These are phyloP conservation scores for Nomada goodeniana DNA, from an alignment of 2,888 invertebrate species.

Conservation along the genomic window DNA sequence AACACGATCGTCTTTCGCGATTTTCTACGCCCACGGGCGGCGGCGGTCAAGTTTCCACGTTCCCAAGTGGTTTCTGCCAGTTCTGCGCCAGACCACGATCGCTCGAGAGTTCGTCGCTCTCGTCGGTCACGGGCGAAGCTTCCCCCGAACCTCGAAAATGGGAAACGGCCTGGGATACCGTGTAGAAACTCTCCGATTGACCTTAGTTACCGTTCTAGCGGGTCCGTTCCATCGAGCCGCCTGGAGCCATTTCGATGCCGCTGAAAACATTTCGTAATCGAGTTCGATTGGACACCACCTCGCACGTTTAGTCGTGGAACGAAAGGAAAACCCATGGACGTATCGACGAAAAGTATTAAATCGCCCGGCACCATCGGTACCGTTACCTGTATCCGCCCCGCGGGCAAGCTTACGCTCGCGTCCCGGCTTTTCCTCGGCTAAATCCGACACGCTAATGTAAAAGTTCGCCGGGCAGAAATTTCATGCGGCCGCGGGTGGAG, in stretches of 20 bases:
- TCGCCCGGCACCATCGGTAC: not conserved
- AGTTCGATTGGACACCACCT: too few species aligned
- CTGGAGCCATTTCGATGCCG: not conserved
- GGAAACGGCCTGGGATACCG: conserved; percentile 16
- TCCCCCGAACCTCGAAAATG: not conserved
- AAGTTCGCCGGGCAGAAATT: conserved; percentile 20
- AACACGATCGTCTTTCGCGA: not conserved
- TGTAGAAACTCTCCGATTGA: not conserved
- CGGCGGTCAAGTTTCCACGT: not conserved
- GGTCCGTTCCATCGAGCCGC: not conserved
- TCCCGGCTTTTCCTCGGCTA: conserved; percentile 18
- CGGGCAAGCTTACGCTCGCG: not conserved
- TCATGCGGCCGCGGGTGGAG: conserved; percentile 4
- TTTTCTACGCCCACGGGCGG: conserved; percentile 10
- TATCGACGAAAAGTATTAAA: conserved; percentile 6
- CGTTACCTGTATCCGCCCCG: conserved; percentile 17
- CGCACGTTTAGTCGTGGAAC: not conserved
- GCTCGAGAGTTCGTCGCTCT: not conserved
- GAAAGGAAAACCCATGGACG: not conserved
- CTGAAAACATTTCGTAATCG: too few species aligned
- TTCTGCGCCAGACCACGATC: not conserved
- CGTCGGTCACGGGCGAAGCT: not conserved
- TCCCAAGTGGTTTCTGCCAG: not conserved
- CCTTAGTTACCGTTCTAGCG: not conserved
- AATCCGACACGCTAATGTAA: conserved; percentile 30